phyloP scores from a whole-genome alignment of 92 coral and sea anemone genomes.

The Epizoanthus stellaris region DNA sequence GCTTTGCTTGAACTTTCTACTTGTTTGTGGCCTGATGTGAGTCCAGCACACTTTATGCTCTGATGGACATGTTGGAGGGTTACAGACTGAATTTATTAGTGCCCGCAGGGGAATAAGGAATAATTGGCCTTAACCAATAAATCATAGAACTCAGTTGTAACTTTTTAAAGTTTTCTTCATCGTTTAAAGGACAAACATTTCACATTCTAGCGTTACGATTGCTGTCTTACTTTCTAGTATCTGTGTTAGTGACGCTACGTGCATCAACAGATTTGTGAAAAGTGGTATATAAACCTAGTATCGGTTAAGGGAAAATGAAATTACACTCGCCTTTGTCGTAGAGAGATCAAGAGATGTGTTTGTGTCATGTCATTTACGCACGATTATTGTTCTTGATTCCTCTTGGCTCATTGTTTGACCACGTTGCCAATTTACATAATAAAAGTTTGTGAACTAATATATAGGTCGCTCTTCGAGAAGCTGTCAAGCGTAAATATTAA shows the following conservation, averaged over 20 bases:
- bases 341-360: background rate
- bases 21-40: too few species aligned
- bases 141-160: too few species aligned
- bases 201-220: too few species aligned
- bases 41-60: too few species aligned
- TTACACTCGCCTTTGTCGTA: background rate
- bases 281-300: background rate
- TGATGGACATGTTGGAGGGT: too few species aligned
- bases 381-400: conserved; percentile 15
- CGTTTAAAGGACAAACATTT: too few species aligned
- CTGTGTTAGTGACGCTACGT: background rate
- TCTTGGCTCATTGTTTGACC: conserved; percentile 29
- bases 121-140: too few species aligned
- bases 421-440: conserved; percentile 48
- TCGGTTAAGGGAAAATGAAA: background rate
- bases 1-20: too few species aligned
- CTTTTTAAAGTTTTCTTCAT: too few species aligned
- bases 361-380: background rate
- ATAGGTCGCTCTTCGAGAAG: conserved; percentile 31
- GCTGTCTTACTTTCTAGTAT: too few species aligned
- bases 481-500: conserved; percentile 41
- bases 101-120: too few species aligned
- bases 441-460: conserved; percentile 10
- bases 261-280: background rate
- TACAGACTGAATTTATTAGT: too few species aligned